Base-by-base conservation (phyloP, 2,888 invertebrate genomes). In the Diloba caeruleocephala region DNA sequence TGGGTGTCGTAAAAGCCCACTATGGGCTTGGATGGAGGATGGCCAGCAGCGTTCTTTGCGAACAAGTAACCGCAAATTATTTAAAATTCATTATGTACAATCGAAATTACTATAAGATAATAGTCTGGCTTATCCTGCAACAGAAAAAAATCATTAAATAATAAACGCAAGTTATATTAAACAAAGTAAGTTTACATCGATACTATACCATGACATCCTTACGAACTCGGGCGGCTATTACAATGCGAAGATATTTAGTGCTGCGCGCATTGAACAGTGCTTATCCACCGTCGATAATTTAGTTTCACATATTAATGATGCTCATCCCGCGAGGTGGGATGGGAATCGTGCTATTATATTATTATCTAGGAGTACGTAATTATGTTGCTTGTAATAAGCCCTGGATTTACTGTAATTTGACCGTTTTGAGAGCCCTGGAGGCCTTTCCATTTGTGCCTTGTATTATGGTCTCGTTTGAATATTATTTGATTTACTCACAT, bases 161-260 rank as follows among this genome's bases (percentile, higher is more conserved):
- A n/a, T n/a, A n/a, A n/a, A n/a, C n/a, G n/a, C n/a, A n/a, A n/a
- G n/a, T n/a, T n/a, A n/a, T n/a, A n/a, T n/a, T n/a, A n/a, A n/a
- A n/a, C n/a, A n/a, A n/a, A n/a, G n/a, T n/a, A n/a, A n/a, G n/a
- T n/a, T n/a, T n/a, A 19, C 6, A 43, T 59, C 56, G 60, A 64
- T 36, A 49, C 4, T 4, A 9, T 5, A 25, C 12, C 0, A 4
- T 5, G 38, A 19, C 74, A 56, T 32, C 74, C 31, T 51, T 62
- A 54, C n/a, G 31, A 42, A 10, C 33, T n/a, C 17, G 39, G 19
- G 31, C 44, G 29, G 49, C 52, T 41, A 70, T 74, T 70, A 71
- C 69, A 50, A 68, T 67, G 66, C 66, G 64, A 76, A 72, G 73
- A 76, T 76, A 79, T 79, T 76, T 76, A 78, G 70, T 63, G 63